A percentile compares a stretch with the other conserved stretches of the same genome.
Evolutionary conservation across 2,113 vertebrate species (phyloP).

Genomic region (Chascanopsetta lugubris): DNA sequence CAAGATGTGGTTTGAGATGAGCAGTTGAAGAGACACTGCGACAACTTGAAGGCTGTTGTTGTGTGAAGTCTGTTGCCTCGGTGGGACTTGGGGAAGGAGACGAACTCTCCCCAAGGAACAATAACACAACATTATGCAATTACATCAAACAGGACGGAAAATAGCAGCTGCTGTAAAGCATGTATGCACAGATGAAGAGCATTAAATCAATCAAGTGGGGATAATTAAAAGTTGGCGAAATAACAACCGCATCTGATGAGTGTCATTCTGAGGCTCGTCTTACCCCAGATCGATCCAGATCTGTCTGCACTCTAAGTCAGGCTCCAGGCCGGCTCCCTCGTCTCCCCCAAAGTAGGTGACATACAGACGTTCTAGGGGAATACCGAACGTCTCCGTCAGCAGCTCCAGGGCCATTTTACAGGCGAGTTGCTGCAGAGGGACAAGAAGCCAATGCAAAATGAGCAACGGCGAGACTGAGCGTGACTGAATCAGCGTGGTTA

Average conservation of each 20-base stretch:
- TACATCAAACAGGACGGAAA: not conserved
- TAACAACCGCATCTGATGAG: not conserved
- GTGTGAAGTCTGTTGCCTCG: not conserved
- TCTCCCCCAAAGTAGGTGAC: slow-evolving; percentile 97
- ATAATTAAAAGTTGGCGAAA: not conserved
- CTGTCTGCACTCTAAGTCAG: slow-evolving; percentile 95
- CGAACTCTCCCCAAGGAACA: not conserved
- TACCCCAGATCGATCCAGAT: slow-evolving; percentile 98
- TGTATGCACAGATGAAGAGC: not conserved
- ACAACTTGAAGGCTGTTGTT: slow-evolving; percentile 1
- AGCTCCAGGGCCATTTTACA: slow-evolving; percentile 95
- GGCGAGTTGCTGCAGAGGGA: slow-evolving; percentile 85
- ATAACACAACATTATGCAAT: slow-evolving; percentile 3
- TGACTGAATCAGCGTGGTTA: not conserved
- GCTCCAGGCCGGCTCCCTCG: slow-evolving; percentile 88
- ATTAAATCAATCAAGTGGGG: not conserved
- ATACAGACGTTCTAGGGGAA: slow-evolving; percentile 92
- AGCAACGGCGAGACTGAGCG: not conserved
- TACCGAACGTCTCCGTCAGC: slow-evolving; percentile 94
- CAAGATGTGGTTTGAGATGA: not conserved
- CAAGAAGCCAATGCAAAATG: not conserved
- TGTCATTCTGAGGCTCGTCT: slow-evolving; percentile 48
- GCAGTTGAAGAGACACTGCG: not conserved
- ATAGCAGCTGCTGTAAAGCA: not conserved
- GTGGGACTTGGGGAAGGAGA: too few species aligned